phyloP scores from a whole-genome alignment of 2,797 vertebrate species.

The Sebastes kiyomatsui region DNA sequence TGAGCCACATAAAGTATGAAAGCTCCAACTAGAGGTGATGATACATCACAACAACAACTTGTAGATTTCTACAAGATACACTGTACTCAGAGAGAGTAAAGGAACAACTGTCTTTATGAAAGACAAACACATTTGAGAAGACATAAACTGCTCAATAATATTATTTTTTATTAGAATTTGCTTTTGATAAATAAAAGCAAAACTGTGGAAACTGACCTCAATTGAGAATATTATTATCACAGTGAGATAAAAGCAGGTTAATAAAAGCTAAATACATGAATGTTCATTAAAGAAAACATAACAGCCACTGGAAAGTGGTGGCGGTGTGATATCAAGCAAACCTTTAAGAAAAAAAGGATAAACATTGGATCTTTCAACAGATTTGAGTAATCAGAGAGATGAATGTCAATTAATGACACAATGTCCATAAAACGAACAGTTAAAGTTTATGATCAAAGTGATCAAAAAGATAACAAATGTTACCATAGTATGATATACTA shows the following conservation, averaged over 20 bases:
- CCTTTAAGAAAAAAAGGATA: background rate
- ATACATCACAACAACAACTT: constrained; percentile 42
- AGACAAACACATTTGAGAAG: constrained; percentile 7
- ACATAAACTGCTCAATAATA: background rate
- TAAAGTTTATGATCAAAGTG: background rate
- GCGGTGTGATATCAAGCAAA: background rate
- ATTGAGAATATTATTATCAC: background rate
- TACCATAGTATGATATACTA: background rate
- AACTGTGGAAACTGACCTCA: background rate
- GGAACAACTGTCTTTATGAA: constrained; percentile 28
- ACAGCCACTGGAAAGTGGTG: background rate
- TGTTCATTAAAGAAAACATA: background rate
- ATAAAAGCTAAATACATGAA: background rate
- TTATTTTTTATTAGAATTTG: background rate
- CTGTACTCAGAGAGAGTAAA: constrained; percentile 21
- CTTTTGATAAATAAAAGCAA: background rate
- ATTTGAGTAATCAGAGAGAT: background rate
- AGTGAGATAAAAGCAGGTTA: too few relatives aligned
- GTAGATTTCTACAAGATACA: constrained; percentile 26
- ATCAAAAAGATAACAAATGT: background rate
- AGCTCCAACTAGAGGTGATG: constrained; percentile 27
- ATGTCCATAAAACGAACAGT: background rate
- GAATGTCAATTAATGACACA: background rate
- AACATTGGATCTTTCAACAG: constrained; percentile 4
- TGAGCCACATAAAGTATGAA: background rate